These are phyloP conservation scores for Octodon degus DNA, from an alignment of 2,113 vertebrate genomes.

Conservation along the genomic window DNA sequence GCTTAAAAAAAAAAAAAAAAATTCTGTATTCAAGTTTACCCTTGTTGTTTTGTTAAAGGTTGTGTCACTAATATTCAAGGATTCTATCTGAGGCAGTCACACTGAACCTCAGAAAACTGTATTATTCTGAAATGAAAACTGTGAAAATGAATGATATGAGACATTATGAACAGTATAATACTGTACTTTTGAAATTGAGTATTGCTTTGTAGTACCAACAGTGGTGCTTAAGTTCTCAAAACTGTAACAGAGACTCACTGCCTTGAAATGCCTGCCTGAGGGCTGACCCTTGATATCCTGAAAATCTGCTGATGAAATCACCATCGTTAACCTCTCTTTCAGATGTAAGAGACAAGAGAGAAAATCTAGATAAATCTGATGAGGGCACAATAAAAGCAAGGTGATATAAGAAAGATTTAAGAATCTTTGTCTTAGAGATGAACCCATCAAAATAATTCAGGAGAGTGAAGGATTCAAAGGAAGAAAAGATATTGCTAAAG, in stretches of 20 bases:
- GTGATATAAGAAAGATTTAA: background rate
- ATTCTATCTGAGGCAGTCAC: conserved; percentile 31
- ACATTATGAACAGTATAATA: background rate
- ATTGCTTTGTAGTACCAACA: background rate
- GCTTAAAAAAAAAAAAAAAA: conserved; percentile 42
- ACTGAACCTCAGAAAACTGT: conserved; percentile 14
- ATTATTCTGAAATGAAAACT: background rate
- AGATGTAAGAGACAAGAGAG: conserved; percentile 9
- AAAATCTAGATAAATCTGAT: conserved; percentile 46
- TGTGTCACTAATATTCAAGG: conserved; percentile 73
- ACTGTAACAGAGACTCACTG: background rate
- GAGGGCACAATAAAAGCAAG: conserved; percentile 19
- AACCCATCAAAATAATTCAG: conserved; percentile 35
- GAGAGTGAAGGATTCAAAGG: background rate
- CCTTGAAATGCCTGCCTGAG: conserved; percentile 43
- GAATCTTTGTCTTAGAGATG: background rate
- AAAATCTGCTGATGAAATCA: conserved; percentile 48
- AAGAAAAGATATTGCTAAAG: background rate
- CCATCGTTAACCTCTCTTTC: conserved; percentile 7
- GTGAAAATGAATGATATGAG: background rate
- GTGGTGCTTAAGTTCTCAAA: conserved; percentile 27
- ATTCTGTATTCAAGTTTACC: conserved; percentile 65
- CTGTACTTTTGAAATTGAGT: background rate
- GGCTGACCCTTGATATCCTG: conserved; percentile 24
- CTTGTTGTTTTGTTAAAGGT: conserved; percentile 60